Base-by-base conservation (phyloP, 2,888 invertebrate species). In the Dione vanillae region DNA sequence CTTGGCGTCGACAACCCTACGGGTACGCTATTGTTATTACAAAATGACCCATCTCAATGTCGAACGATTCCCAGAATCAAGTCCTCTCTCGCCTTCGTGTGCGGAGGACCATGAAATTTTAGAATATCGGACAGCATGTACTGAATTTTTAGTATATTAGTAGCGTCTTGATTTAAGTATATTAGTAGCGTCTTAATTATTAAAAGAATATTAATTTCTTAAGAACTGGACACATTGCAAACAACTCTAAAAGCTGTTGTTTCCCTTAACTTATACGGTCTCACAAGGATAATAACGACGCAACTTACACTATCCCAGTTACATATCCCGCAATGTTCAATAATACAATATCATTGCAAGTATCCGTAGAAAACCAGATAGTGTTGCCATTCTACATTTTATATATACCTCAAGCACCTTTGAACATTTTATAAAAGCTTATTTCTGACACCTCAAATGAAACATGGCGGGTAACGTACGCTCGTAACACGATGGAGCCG, bases 41-140 rank as follows among this genome's bases (percentile, higher is more conserved):
- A 90, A 90, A 91, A 91, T 85, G 90, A 92, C 92, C 92, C 92
- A 89, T 92, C 91, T 92, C 91, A 92, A 92, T 90, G 92, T 91
- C 92, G 89, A 83, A 82, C 78, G 82, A 77, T 89, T 91, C 91
- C 84, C 80, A 79, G 90, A 91, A 91, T 76, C 77, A 76, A 75
- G 79, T 80, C 82, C 82, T 75, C 75, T 74, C 69, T 70, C 74
- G 71, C 69, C 74, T 72, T 67, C 12, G 47, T 37, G 43, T 67
- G 49, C 10, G 58, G 45, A 61, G n/a, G 68, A 68, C 73, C 67
- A 73, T 20, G 11, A 41, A 47, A 52, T 47, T 35, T 16, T 14
- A 56, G 10, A 65, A 58, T 41, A 6, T 43, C 20, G 59, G 69
- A 70, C n/a, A 61, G 14, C 7, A 19, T 19, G 19, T 3, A 27